A percentile compares a stretch with the other conserved stretches of the same genome.
Evolutionary conservation across 2,113 vertebrate species (phyloP).

Genomic region (Siniperca knerii): DNA sequence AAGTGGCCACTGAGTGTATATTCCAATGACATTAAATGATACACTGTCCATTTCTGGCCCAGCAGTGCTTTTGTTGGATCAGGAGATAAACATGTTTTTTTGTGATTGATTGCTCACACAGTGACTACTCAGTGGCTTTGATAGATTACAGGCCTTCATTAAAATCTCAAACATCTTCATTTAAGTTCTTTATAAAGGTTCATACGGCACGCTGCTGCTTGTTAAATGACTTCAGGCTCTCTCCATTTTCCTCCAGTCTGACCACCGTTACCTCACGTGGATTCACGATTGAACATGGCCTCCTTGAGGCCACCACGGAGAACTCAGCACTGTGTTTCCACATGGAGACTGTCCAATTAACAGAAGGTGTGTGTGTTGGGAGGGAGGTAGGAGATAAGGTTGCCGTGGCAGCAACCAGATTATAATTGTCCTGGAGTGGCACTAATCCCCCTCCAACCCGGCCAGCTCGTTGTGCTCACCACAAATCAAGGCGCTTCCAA

Average conservation of each 20-base stretch:
- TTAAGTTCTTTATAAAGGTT: neutral
- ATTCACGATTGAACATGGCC: conserved; percentile 18
- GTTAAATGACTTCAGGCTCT: conserved; percentile 11
- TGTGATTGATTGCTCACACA: neutral
- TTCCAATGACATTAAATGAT: neutral
- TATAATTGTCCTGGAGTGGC: conserved; percentile 71
- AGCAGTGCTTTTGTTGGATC: neutral
- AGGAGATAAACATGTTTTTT: neutral
- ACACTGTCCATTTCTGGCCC: neutral
- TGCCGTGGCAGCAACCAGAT: conserved; percentile 59
- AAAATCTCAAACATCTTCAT: conserved; percentile 22
- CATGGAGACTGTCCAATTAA: conserved; percentile 62
- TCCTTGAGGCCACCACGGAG: conserved; percentile 12
- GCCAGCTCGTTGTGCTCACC: conserved; percentile 50
- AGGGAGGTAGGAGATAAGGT: conserved; percentile 62
- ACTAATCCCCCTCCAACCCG: conserved; percentile 53
- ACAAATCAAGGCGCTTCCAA: conserved; percentile 59
- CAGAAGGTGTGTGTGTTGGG: conserved; percentile 35
- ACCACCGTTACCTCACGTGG: conserved; percentile 22
- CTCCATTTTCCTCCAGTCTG: conserved; percentile 23
- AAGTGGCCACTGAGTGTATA: neutral
- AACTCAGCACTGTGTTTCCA: conserved; percentile 30
- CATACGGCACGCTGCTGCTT: neutral
- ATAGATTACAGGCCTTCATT: conserved; percentile 22
- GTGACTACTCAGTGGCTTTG: conserved; percentile 5